Base-by-base conservation (phyloP, 2,797 vertebrate genomes). In the Artibeus lituratus region DNA sequence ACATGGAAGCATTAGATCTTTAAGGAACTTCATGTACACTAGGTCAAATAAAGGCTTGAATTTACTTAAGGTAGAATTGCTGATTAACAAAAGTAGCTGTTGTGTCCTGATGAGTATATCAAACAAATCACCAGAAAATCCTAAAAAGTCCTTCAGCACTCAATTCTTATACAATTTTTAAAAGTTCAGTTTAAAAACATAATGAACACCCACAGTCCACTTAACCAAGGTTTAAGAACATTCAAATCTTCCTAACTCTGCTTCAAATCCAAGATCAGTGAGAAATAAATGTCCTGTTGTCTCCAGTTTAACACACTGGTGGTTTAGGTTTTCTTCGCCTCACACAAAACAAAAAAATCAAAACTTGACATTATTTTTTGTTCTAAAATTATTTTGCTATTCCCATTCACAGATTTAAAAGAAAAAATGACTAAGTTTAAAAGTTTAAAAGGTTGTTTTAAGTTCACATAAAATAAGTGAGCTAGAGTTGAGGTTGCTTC, bases 1-100 rank as follows among this genome's bases (percentile, higher is more conserved):
- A 99, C 98, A 99, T 98, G 98, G 97, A 98, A 98, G 97, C 94
- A 97, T 96, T 97, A 39, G 97, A 93, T 97, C 70, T 88, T 95
- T 97, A 98, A 98, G 91, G 92, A 97, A 98, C 98, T 98, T 98
- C 98, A 98, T 98, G 98, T 98, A 98, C 98, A 98, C 96, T 86
- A 95, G 65, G 67, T 87, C 94, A 94, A 82, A 87, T 65, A 96
- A 94, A 96, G 59, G 78, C 98, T 98, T 97, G 87, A 98, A 97
- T 97, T 98, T 98, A 97, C 94, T 95, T 65, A 94, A 90, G 91
- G 94, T 42, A 97, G 93, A 96, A 97, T 88, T 39, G 76, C 85
- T 98, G 87, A 97, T 98, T 97, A 98, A 97, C 96, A 97, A 97
- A 95, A 98, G 93, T 97, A 98, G 97, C 98, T 97, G 96, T 49